Evolutionary conservation across 2,113 vertebrate genomes (phyloP), one percentile per base, ranked within the genome.

Genomic region (Rostratula benghalensis): DNA sequence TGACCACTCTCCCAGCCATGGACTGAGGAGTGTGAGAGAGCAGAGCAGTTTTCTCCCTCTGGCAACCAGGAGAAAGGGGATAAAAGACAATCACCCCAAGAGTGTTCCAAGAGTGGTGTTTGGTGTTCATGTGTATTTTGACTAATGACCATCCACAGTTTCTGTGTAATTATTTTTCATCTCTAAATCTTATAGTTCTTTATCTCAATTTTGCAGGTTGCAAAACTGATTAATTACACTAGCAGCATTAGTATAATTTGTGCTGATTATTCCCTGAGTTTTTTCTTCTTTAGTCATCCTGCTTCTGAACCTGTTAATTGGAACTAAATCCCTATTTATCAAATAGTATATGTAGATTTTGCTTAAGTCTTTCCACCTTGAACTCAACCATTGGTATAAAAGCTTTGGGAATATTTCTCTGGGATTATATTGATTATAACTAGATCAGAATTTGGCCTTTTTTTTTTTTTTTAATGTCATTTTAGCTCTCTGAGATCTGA

Each of bases 221-320:
- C 79, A 80, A 83, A 93, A 94, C 91, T 82, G 91, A 95, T 93
- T 93, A 80, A 92, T 97, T 95, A 92, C 43, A 59, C 31, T 51
- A 67, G 71, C 83, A 86, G 63, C 50, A 90, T 79, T 80, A 81
- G 59, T 88, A 54, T 87, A 93, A 94, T 96, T 92, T 92, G 43
- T 60, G 76, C 67, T 82, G 78, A 90, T 94, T 94, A 91, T 90
- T 91, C 91, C 90, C 79, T 13, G 75, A 85, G 78, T 64, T 93
- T 89, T 85, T 61, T 80, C 45, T 82, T 93, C 84, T 95, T 91
- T 95, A 95, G 88, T 90, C 92, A 70, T 94, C 20, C 33, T 3
- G 3, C 60, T 67, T 95, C 71, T 87, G 87, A 90, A 93, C 54
- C 43, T 57, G 43, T 88, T 93, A 96, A 94, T 95, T 95, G 75